phyloP scores from a whole-genome alignment of 2,888 invertebrate species.

The Eupithecia insigniata region DNA sequence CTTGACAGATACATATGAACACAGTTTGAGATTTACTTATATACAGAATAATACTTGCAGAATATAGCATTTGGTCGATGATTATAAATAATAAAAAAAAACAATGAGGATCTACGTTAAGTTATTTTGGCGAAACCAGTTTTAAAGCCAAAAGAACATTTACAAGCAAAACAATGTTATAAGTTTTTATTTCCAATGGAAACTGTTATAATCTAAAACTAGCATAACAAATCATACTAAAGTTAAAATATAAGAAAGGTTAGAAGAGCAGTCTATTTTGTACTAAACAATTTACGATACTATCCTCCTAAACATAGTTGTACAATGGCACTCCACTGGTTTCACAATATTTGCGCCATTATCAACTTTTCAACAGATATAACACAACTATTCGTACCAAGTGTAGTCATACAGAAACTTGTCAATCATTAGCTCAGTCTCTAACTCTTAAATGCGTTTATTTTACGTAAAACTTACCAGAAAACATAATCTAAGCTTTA shows the following conservation, averaged over 20 bases:
- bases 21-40: conserved; percentile 20
- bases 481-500: conserved; percentile 18
- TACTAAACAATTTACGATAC: conserved; percentile 32
- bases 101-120: conserved; percentile 23
- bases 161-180: conserved; percentile 39
- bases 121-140: conserved; percentile 13
- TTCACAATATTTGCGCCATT: not conserved
- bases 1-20: conserved; percentile 33
- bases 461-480: conserved; percentile 25
- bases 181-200: conserved; percentile 65
- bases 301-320: conserved; percentile 17
- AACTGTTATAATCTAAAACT: conserved; percentile 64
- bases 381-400: not conserved
- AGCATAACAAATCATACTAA: conserved; percentile 60
- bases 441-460: conserved; percentile 27
- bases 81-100: conserved; percentile 35
- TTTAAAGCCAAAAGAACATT: conserved; percentile 13
- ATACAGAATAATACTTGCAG: conserved; percentile 34
- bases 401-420: conserved; percentile 22
- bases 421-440: conserved; percentile 29
- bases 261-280: conserved; percentile 38
- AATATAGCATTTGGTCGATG: conserved; percentile 42
- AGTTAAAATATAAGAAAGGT: conserved; percentile 28
- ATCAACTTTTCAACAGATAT: not conserved
- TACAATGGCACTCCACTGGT: not conserved